phyloP scores from a whole-genome alignment of 2,888 invertebrate genomes.

The Diadegma fenestrale region DNA sequence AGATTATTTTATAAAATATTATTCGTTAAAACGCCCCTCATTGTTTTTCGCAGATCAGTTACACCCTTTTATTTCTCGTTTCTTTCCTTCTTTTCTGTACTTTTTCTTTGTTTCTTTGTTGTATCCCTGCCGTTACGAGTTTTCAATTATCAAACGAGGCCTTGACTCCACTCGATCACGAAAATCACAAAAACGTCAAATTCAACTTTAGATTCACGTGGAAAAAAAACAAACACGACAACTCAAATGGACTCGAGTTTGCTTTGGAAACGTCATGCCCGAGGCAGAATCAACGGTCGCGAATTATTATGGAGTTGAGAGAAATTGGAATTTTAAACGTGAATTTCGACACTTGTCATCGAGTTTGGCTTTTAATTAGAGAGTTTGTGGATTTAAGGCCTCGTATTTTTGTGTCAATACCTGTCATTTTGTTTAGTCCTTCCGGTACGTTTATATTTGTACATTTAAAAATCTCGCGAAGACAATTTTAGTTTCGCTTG shows the following conservation, averaged over 20 bases:
- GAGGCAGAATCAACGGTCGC: not conserved
- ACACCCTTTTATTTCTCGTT: conserved; percentile 39
- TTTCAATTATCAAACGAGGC: conserved; percentile 21
- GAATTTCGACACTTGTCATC: not conserved
- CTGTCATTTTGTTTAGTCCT: conserved; percentile 41
- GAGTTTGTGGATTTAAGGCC: not conserved
- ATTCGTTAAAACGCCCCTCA: conserved; percentile 69
- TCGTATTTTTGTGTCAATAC: conserved; percentile 19
- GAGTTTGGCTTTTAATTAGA: not conserved
- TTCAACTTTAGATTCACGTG: not conserved
- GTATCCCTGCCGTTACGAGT: conserved; percentile 43
- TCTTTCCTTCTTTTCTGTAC: conserved; percentile 18
- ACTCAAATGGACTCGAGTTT: not conserved
- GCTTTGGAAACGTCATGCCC: not conserved
- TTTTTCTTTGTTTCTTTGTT: conserved; percentile 40
- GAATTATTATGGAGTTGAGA: not conserved
- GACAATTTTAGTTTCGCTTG: conserved; percentile 46
- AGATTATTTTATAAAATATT: conserved; percentile 76
- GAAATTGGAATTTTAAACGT: not conserved
- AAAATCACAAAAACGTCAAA: not conserved
- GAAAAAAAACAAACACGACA: not conserved
- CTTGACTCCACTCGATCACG: not conserved
- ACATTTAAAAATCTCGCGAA: conserved; percentile 56
- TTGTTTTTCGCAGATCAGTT: conserved; percentile 41
- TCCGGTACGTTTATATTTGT: conserved; percentile 61